Conservation (phyloP, 2,113 vertebrate species). For the Toxotes chatareus region DNA sequence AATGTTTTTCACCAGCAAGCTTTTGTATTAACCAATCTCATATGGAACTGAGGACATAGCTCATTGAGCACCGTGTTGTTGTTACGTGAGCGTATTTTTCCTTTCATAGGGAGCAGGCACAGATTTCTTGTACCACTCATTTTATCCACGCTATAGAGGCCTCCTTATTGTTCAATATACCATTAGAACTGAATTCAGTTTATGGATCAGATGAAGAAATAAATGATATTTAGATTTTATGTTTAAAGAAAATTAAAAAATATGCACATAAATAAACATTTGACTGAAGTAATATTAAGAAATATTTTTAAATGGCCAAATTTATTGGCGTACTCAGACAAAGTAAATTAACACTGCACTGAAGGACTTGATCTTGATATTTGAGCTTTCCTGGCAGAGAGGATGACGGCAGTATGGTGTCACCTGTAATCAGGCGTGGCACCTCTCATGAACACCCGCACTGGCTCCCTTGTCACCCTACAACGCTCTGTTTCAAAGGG, state of each 20-base stretch:
- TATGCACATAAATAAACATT: neutral
- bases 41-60: conserved; percentile 85
- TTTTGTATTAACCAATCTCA: conserved; percentile 98
- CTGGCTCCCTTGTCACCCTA: conserved; percentile 62
- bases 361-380: conserved; percentile 38
- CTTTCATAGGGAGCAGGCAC: conserved; percentile 70
- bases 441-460: conserved; percentile 69
- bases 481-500: conserved; percentile 58
- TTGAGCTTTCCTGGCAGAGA: conserved; percentile 39
- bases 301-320: neutral
- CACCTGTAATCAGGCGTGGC: conserved; percentile 78
- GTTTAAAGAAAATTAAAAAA: neutral
- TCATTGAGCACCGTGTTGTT: conserved; percentile 83
- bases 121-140: conserved; percentile 69
- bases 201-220: conserved; percentile 22
- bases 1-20: conserved; percentile 97
- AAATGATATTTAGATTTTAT: neutral
- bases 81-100: conserved; percentile 77
- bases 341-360: conserved; percentile 6
- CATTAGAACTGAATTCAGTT: conserved; percentile 19
- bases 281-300: neutral
- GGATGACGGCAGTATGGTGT: conserved; percentile 50
- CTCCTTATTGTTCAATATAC: conserved; percentile 43
- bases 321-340: neutral
- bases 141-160: conserved; percentile 55